Percentiles rank a stretch among this genome's conserved stretches.
Evolutionary conservation across 2,888 invertebrate species (phyloP).

Genomic region (Plebejus anna): DNA sequence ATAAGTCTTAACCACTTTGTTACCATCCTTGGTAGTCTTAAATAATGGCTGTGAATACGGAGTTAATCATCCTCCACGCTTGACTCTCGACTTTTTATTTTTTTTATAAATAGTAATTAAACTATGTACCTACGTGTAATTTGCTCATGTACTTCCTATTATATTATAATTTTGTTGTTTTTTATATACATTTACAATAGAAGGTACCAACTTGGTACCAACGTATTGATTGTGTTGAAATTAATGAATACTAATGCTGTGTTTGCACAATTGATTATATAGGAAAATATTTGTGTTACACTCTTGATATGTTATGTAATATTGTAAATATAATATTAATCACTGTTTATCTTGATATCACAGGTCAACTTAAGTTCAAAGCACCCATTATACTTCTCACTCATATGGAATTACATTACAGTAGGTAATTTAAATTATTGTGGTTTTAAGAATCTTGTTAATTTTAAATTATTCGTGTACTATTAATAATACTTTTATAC

Average conservation of each 20-base stretch:
- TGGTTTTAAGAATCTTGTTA: no score
- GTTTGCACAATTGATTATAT: slow-evolving; percentile 1
- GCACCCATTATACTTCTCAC: not conserved
- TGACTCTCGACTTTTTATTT: not conserved
- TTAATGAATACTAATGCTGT: not conserved
- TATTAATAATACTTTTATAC: no score
- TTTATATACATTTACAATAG: not conserved
- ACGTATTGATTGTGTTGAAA: not conserved
- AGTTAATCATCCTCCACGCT: not conserved
- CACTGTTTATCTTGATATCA: not conserved
- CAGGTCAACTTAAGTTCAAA: not conserved
- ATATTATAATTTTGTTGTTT: slow-evolving; percentile 2
- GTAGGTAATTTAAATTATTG: no score
- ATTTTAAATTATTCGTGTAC: no score
- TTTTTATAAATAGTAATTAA: not conserved
- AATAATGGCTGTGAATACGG: no score
- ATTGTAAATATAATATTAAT: not conserved
- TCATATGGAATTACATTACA: no score
- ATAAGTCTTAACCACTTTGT: no score
- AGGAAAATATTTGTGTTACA: not conserved
- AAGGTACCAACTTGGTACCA: not conserved
- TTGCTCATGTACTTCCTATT: not conserved
- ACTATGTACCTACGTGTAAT: not conserved
- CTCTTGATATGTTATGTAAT: slow-evolving; percentile 1
- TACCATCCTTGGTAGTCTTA: no score